Percentiles rank a stretch among this genome's conserved stretches.
These are phyloP conservation scores for Venustoraphidia nigricollis DNA, from an alignment of 2,888 invertebrate genomes.

Conservation along the genomic window DNA sequence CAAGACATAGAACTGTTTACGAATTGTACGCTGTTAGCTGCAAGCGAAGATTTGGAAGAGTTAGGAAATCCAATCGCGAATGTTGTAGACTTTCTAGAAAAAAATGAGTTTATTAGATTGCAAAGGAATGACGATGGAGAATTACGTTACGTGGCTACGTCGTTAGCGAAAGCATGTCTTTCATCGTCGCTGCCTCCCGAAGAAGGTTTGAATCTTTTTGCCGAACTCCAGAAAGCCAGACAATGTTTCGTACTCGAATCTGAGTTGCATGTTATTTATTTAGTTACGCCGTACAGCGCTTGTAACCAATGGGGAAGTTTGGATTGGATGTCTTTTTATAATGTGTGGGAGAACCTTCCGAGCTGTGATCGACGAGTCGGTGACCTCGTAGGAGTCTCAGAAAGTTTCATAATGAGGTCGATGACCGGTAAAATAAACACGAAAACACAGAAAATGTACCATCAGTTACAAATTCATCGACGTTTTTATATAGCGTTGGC, in stretches of 20 bases:
- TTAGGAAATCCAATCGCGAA: constrained; percentile 32
- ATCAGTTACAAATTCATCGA: constrained; percentile 45
- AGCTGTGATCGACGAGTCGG: constrained; percentile 74
- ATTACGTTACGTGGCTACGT: constrained; percentile 54
- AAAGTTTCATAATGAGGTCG: constrained; percentile 68
- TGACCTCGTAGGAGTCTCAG: constrained; percentile 74
- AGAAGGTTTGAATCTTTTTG: constrained; percentile 77
- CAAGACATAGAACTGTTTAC: constrained; percentile 61
- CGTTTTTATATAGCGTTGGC: constrained; percentile 85
- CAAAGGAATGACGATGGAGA: constrained; percentile 34
- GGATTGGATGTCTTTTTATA: constrained; percentile 67
- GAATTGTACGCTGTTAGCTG: constrained; percentile 57
- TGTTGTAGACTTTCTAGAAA: constrained; percentile 53
- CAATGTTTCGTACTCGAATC: constrained; percentile 84
- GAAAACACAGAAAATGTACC: constrained; percentile 27
- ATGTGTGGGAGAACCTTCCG: constrained; percentile 68
- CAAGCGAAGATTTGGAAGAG: constrained; percentile 14
- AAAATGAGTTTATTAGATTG: constrained; percentile 67
- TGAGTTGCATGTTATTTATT: constrained; percentile 87
- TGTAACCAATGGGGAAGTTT: constrained; percentile 63
- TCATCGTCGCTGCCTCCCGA: constrained; percentile 89
- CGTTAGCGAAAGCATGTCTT: constrained; percentile 83
- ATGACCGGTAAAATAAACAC: constrained; percentile 46
- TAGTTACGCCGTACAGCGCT: constrained; percentile 87
- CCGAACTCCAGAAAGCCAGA: constrained; percentile 79